Evolutionary conservation across 2,888 invertebrate species (phyloP).

Genomic region (Tyria jacobaeae): DNA sequence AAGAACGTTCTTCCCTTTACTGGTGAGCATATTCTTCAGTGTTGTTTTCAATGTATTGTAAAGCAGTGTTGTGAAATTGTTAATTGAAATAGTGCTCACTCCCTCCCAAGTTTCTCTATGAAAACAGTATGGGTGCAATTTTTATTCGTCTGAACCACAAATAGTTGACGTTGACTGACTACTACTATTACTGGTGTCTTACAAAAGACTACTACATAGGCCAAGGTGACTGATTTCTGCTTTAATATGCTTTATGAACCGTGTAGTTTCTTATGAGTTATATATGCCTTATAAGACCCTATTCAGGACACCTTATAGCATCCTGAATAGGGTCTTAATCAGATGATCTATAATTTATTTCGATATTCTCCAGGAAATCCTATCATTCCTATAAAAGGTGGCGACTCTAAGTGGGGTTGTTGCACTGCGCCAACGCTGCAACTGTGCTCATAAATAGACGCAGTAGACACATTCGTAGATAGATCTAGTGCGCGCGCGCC

Average conservation of each 20-base stretch:
- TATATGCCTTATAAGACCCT: no score
- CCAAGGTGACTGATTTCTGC: no score
- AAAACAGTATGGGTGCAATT: not conserved
- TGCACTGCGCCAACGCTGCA: conserved; percentile 40
- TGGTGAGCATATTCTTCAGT: not conserved
- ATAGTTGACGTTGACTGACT: not conserved
- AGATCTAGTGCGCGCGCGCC: conserved; percentile 13
- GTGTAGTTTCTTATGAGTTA: no score
- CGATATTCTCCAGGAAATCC: not conserved
- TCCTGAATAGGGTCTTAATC: no score
- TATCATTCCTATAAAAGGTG: conserved; percentile 8
- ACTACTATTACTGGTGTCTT: not conserved
- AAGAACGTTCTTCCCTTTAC: not conserved
- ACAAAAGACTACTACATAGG: no score
- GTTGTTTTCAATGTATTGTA: not conserved
- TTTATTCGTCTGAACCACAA: not conserved
- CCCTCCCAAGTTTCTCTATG: not conserved
- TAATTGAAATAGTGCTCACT: no score
- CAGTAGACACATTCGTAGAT: conserved; percentile 20
- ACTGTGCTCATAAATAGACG: conserved; percentile 48
- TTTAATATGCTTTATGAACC: no score
- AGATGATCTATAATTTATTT: no score
- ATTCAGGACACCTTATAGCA: no score
- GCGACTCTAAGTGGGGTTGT: conserved; percentile 43
- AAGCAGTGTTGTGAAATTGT: not conserved